Percentiles rank a stretch among this genome's conserved stretches.
phyloP scores from a whole-genome alignment of 2,888 invertebrate species.

The Eupeodes luniger region DNA sequence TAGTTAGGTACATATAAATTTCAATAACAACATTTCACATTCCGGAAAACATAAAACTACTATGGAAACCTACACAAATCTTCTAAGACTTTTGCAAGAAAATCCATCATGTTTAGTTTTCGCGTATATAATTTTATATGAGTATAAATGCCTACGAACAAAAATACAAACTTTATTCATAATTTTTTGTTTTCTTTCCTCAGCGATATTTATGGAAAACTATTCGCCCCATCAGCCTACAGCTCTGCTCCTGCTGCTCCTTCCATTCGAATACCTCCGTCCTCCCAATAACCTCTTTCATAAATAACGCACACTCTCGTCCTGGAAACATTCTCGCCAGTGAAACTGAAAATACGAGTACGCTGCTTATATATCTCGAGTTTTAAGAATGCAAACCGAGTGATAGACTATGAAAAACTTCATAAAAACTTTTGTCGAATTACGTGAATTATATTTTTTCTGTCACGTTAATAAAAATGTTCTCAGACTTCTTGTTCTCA shows the following conservation, averaged over 20 bases:
- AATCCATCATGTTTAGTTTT: constrained; percentile 10
- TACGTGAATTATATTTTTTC: constrained; percentile 64
- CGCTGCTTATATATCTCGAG: background rate
- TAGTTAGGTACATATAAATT: constrained; percentile 29
- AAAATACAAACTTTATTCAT: constrained; percentile 14
- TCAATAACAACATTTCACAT: constrained; percentile 36
- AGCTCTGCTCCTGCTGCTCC: background rate
- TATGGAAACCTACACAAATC: constrained; percentile 36
- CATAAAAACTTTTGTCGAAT: constrained; percentile 67
- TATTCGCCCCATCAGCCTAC: background rate
- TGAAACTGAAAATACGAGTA: constrained; percentile 16
- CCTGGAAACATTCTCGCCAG: background rate
- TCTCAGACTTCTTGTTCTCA: constrained; percentile 16
- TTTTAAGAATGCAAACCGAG: constrained; percentile 41
- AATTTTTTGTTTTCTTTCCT: background rate
- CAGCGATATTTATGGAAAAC: background rate
- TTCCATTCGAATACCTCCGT: background rate
- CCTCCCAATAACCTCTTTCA: background rate
- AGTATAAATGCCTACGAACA: constrained; percentile 4
- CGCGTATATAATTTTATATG: background rate
- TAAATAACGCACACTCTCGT: background rate
- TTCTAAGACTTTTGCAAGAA: constrained; percentile 13
- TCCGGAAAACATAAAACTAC: constrained; percentile 37
- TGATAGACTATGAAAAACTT: constrained; percentile 59
- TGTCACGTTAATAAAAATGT: constrained; percentile 60